phyloP scores from a whole-genome alignment of 2,888 invertebrate genomes.

The Philereme transversata region DNA sequence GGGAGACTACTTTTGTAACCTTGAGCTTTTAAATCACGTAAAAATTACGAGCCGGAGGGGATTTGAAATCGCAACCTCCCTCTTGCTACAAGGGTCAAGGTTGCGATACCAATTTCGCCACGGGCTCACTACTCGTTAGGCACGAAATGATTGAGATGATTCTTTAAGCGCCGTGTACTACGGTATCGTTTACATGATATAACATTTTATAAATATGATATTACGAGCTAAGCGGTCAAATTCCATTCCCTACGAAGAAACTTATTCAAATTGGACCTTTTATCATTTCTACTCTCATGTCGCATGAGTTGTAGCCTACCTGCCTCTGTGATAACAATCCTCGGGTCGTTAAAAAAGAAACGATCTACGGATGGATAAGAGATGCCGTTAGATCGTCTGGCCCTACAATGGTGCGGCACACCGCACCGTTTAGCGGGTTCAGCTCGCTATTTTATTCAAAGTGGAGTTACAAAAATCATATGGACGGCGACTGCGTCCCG shows the following conservation, averaged over 20 bases:
- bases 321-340: conserved; percentile 62
- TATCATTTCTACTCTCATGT: conserved; percentile 27
- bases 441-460: conserved; percentile 51
- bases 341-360: conserved; percentile 59
- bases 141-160: too few species aligned
- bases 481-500: conserved; percentile 47
- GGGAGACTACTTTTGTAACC: background rate
- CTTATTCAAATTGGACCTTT: conserved; percentile 34
- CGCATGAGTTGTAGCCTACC: conserved; percentile 44
- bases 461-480: conserved; percentile 59
- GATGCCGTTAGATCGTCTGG: conserved; percentile 78
- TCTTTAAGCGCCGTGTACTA: background rate
- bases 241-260: conserved; percentile 11
- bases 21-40: too few species aligned
- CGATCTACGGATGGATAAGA: conserved; percentile 73
- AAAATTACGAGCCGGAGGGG: too few species aligned
- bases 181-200: conserved; percentile 3
- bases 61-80: too few species aligned
- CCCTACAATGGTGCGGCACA: conserved; percentile 64
- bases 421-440: conserved; percentile 63
- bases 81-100: too few species aligned
- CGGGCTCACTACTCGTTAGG: too few species aligned
- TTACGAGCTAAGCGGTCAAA: conserved; percentile 11
- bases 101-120: too few species aligned
- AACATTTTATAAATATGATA: conserved; percentile 6